Base-by-base conservation (phyloP, 2,888 invertebrate genomes). In the Lacanobia oleracea region DNA sequence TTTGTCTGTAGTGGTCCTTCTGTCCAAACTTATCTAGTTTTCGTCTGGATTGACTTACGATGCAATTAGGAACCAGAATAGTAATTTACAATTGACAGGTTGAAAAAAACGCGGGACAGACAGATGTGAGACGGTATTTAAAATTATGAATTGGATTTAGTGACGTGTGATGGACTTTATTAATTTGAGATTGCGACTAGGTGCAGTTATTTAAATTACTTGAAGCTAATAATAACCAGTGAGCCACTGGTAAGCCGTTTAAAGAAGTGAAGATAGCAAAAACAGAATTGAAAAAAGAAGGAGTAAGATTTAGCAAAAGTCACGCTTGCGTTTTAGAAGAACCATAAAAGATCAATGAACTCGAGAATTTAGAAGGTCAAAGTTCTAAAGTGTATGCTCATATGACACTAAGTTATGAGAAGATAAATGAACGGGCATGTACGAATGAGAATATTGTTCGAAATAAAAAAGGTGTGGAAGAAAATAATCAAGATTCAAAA, bases 11-110 rank as follows among this genome's bases (percentile, higher is more conserved):
- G 18, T 60, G 43, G 18, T 43, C 6, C 73, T 79, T 72, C 81
- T 81, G 65, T 18, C 7, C 18, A 23, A 10, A 54, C 40, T 37
- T 72, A 27, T 51, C 9, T 59, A 16, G 8, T 48, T 27, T 23
- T 51, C 43, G 10, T n/a, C 53, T 48, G 23, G 23, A 81, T 81
- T 72, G 73, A 60, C 68, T 73, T 67, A 63, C 56, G 48, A 66
- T 83, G 86, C 85, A 89, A 89, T 91, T 88, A 90, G 85, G 67
- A 60, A 69, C 68, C 68, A 82, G 56, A 87, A 84, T 81, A 83
- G 87, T 88, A 88, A 84, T 81, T 82, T 85, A 86, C 84, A 87
- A 73, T 69, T 82, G 83, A 83, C 82, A 83, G 81, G 69, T 80
- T 70, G 37, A 60, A 71, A 81, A 79, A 78, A 83, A 82, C 37